Evolutionary conservation across 2,888 invertebrate species (phyloP), one percentile per base, ranked within the genome.

Genomic region (Creontiades dilutus): DNA sequence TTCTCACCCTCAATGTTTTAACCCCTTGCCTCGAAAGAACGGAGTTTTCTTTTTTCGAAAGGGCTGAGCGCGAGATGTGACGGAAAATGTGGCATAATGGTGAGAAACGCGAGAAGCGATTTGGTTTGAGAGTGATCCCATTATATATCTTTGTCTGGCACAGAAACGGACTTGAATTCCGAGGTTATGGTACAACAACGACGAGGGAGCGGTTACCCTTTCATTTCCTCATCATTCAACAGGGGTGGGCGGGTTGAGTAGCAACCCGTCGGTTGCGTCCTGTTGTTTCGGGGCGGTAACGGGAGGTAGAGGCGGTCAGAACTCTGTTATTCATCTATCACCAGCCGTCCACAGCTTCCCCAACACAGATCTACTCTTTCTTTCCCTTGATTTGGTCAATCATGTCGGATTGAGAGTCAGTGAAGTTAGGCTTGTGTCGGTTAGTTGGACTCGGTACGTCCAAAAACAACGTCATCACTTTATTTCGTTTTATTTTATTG

Each of bases 171-270:
- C 68, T 68, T 11, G 68, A 68, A 19, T 11, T 68, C 23, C 68
- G 68, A 9, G 68, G 68, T 68, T 68, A 68, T 68, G 23, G 68
- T 19, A 13, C 23, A 13, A 68, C 23, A 68, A 68, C 12, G 19
- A 23, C 68, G 68, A 68, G 23, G 23, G 78, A 78, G 47, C 78
- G 16, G 78, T 78, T 78, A 78, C 47, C 78, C 78, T 78, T 78
- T 46, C 78, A 78, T 78, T 78, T 78, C 78, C 78, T 78, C 78
- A 78, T 78, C 78, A 78, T 78, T 78, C 78, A 78, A 78, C 78
- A 78, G 78, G 68, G 46, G 46, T 1, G 37, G 19, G 78, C 16
- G 14, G 78, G 57, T n/a, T 7, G 57, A 57, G 57, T n/a, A 23
- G 23, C 27, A 68, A 68, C 68, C 68, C 68, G 68, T 68, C 19